Base-by-base conservation (phyloP, 2,113 vertebrate species). In the Etheostoma spectabile region DNA sequence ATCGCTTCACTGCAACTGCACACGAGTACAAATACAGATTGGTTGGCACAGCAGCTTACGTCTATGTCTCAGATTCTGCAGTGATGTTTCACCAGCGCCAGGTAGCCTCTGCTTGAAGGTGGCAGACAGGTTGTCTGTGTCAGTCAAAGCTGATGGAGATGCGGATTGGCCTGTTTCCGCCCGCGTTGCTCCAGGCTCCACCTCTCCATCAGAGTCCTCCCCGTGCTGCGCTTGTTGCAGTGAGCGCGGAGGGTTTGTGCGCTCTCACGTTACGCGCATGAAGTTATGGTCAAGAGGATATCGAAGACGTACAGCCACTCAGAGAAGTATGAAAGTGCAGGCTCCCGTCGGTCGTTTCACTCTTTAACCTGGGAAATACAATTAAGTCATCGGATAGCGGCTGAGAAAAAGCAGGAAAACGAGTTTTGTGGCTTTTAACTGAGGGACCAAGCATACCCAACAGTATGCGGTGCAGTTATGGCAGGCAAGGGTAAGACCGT, bases 381-480 rank as follows among this genome's bases (percentile, higher is more conserved):
- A 35, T 10, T 3, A 22, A 77, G 63, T 35, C 56, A 6, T 12
- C 55, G 52, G 70, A 56, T n/a, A 22, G 79, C 4, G 74, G 52
- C 46, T 14, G 84, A 69, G 75, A 49, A 67, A 55, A 52, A 53
- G 77, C 59, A 24, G 49, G 57, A 27, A 48, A 48, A 74, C 80
- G 80, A 88, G 66, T 92, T 27, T 93, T 93, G 91, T 90, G 87
- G 79, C 69, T 22, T 94, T 93, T 79, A 79, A 81, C 56, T 78
- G 63, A 57, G 89, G 74, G 84, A 91, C 80, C 84, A 92, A 84
- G 91, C 86, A 95, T 91, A 95, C 90, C 95, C 94, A 95, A 95
- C 97, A 98, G 95, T 95, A 99, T 99, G 98, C 97, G 95, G 97
- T 96, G 95, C 96, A 95, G 97, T 94, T 89, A 98, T 98, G 97